These are phyloP conservation scores for Sus cebifrons DNA, from an alignment of 2,797 vertebrate genomes.

Conservation along the genomic window DNA sequence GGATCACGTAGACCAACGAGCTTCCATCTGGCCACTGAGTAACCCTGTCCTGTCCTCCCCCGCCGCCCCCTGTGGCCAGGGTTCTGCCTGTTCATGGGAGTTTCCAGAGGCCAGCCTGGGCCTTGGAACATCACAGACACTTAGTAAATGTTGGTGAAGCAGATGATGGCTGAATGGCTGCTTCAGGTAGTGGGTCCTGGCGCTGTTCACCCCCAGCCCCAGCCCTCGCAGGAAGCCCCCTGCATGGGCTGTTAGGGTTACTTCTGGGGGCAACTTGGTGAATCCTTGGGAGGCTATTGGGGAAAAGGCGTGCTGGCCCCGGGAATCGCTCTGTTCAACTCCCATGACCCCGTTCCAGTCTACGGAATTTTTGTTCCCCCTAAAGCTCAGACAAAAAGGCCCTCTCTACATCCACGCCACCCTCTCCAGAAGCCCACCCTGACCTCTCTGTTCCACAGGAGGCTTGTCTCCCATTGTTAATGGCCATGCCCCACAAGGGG, in stretches of 20 bases:
- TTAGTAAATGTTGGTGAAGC: neutral
- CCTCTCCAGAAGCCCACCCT: too few species aligned
- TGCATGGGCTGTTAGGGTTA: rapidly evolving
- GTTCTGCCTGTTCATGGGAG: neutral
- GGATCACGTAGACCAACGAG: neutral
- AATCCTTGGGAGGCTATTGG: neutral
- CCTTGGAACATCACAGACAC: rapidly evolving
- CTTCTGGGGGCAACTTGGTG: neutral
- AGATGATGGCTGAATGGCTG: neutral
- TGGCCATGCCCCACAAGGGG: neutral
- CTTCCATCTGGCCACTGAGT: neutral
- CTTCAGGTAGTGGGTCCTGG: neutral
- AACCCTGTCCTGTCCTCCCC: neutral
- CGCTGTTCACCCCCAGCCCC: neutral
- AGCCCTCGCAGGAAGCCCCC: neutral
- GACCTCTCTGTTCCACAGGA: neutral
- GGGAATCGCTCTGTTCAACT: neutral
- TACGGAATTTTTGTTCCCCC: neutral
- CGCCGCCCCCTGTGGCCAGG: neutral
- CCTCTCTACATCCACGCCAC: neutral
- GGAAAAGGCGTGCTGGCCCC: too few species aligned
- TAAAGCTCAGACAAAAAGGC: neutral
- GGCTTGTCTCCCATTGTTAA: neutral
- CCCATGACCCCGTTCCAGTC: neutral
- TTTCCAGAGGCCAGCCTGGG: rapidly evolving